Evolutionary conservation across 2,113 vertebrate genomes (phyloP).

Genomic region (Vidua macroura): DNA sequence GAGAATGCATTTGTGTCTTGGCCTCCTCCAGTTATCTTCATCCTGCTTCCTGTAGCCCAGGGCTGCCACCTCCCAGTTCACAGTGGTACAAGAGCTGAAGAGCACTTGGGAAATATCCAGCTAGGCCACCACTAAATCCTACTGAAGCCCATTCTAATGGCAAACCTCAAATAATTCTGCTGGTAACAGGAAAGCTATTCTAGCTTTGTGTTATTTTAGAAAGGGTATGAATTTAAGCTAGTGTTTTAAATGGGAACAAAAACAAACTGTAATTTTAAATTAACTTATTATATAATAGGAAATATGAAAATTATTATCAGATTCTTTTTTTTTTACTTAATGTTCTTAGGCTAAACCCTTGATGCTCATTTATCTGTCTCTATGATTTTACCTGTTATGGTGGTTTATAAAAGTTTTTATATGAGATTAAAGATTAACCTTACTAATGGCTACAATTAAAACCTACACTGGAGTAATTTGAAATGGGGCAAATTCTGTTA

Average conservation of each 20-base stretch:
- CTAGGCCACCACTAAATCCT: not conserved
- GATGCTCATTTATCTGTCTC: not conserved
- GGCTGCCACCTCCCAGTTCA: not conserved
- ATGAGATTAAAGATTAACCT: not conserved
- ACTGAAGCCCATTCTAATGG: not conserved
- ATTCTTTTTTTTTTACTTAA: not conserved
- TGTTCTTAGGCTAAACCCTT: not conserved
- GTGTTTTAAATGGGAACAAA: not conserved
- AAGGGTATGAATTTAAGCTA: not conserved
- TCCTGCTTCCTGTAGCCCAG: not conserved
- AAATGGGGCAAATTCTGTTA: not conserved
- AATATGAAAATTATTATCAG: not conserved
- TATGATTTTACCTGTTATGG: not conserved
- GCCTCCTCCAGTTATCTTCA: not conserved
- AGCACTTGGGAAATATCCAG: not conserved
- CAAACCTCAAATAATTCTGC: not conserved
- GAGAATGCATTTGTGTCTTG: not conserved
- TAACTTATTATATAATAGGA: not conserved
- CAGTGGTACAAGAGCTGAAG: not conserved
- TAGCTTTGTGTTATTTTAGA: not conserved
- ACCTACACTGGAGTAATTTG: not conserved
- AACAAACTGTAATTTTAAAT: not conserved
- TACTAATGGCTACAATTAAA: slow-evolving; percentile 12
- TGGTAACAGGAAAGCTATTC: not conserved
- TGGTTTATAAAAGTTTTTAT: not conserved